Conservation (phyloP, 2,113 vertebrate genomes). For the Galemys pyrenaicus region DNA sequence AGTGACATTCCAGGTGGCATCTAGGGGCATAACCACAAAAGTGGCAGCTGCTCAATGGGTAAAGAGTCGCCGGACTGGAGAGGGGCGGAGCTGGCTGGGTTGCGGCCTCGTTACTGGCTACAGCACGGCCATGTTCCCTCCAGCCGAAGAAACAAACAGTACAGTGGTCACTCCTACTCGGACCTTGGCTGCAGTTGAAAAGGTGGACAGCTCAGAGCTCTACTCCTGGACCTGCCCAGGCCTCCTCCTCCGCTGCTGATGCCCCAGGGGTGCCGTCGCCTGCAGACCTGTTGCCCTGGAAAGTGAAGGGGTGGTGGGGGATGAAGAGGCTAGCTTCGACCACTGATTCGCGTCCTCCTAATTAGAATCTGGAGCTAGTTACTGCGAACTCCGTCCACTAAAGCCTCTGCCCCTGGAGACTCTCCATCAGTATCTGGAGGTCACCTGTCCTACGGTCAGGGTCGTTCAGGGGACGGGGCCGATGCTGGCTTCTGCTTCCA, state of each 20-base stretch:
- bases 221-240: slow-evolving; percentile 17
- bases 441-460: not conserved
- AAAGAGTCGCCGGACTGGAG: slow-evolving; percentile 60
- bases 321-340: not conserved
- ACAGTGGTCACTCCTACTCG: slow-evolving; percentile 71
- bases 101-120: slow-evolving; percentile 56
- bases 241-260: not conserved
- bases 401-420: not conserved
- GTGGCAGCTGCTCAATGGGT: slow-evolving; percentile 75
- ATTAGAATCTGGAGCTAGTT: not conserved
- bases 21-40: slow-evolving; percentile 79
- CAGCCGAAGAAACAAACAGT: slow-evolving; percentile 75
- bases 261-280: slow-evolving; percentile 34
- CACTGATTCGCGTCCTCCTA: not conserved
- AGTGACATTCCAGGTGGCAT: slow-evolving; percentile 75
- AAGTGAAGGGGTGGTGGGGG: not conserved
- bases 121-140: slow-evolving; percentile 68
- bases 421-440: not conserved
- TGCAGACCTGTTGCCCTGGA: not conserved
- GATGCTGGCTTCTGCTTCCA: not conserved
- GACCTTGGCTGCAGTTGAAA: slow-evolving; percentile 77
- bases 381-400: not conserved
- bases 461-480: not conserved
- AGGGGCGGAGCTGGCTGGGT: slow-evolving; percentile 15
- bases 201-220: slow-evolving; percentile 66